Evolutionary conservation across 23 tunicate genomes (phyloP).

Genomic region (Styela clava): DNA sequence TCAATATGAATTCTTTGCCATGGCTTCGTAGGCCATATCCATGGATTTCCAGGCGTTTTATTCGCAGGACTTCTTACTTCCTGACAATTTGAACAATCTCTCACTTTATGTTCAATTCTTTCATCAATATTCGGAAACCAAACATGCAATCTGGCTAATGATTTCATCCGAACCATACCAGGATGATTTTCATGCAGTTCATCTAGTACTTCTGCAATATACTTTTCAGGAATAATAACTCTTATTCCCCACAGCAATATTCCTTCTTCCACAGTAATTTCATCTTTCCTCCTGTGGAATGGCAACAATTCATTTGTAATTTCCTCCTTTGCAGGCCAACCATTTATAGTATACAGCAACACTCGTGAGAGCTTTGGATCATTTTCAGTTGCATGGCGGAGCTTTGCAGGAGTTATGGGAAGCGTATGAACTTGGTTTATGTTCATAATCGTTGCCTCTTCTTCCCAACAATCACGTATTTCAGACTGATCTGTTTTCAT

Average conservation of each 20-base stretch:
- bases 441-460: too few species aligned
- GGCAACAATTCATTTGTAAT: background rate
- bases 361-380: slow-evolving; percentile 11
- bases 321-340: slow-evolving; percentile 12
- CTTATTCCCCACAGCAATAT: background rate
- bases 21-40: too few species aligned
- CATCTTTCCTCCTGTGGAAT: background rate
- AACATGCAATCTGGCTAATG: background rate
- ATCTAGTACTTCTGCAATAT: background rate
- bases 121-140: background rate
- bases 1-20: too few species aligned
- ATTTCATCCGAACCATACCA: slow-evolving; percentile 1
- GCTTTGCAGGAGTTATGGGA: too few species aligned
- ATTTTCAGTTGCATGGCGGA: too few species aligned
- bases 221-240: slow-evolving; percentile 14
- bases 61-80: background rate
- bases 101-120: too few species aligned
- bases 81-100: background rate
- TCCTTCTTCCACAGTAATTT: slow-evolving; percentile 15
- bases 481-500: too few species aligned
- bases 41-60: too few species aligned
- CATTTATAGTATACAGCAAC: slow-evolving; percentile 16
- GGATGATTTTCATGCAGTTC: slow-evolving; percentile 1
- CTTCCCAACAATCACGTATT: too few species aligned
- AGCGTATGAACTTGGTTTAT: too few species aligned